A percentile compares a stretch with the other conserved stretches of the same genome.
These are phyloP conservation scores for Coremacera marginata DNA, from an alignment of 2,888 invertebrate species.

Conservation along the genomic window DNA sequence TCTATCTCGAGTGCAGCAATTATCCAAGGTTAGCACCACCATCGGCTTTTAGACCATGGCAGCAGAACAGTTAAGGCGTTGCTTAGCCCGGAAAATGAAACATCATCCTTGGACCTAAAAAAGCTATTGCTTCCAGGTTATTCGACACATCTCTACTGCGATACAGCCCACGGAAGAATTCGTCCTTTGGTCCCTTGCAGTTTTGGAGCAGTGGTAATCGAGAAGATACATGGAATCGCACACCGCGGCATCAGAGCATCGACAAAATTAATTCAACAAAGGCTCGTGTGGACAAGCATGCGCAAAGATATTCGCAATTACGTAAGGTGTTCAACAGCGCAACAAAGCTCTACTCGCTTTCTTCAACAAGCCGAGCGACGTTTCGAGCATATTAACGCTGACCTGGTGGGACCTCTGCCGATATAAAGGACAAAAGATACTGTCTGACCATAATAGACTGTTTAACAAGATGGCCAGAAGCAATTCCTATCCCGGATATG, in stretches of 20 bases:
- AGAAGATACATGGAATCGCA: background rate
- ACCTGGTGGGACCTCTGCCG: constrained; percentile 32
- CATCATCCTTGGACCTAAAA: too few species aligned
- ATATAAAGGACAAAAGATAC: constrained; percentile 23
- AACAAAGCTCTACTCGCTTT: too few species aligned
- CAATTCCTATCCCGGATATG: constrained; percentile 37
- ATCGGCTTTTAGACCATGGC: too few species aligned
- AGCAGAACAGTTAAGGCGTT: too few species aligned
- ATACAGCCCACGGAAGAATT: background rate
- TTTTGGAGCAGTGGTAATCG: background rate
- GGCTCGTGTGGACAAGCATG: background rate
- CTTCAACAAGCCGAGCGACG: background rate
- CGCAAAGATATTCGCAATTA: background rate
- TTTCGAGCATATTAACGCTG: constrained; percentile 36
- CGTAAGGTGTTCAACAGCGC: too few species aligned
- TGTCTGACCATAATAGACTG: constrained; percentile 40
- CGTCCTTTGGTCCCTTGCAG: background rate
- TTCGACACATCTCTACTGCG: background rate
- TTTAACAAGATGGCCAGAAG: constrained; percentile 39
- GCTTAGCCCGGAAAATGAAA: too few species aligned
- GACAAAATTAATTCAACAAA: background rate
- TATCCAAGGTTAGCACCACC: too few species aligned
- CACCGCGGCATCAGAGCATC: background rate
- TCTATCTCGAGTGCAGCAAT: too few species aligned
- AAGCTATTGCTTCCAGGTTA: too few species aligned